Percentiles rank a stretch among this genome's conserved stretches.
phyloP scores from a whole-genome alignment of 2,797 vertebrate genomes.

The Sebastes hopkinsi region DNA sequence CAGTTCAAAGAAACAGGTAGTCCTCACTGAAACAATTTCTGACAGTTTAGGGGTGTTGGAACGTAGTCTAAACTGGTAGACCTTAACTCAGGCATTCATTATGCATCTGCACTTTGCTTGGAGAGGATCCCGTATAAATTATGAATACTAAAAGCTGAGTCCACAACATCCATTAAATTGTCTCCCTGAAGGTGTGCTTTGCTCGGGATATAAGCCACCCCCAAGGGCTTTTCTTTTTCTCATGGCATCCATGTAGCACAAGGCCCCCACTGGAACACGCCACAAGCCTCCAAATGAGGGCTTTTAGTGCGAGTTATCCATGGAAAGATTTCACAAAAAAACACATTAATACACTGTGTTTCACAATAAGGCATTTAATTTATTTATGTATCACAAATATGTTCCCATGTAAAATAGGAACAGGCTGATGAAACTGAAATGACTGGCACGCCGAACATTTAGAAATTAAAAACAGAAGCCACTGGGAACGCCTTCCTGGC shows the following conservation, averaged over 20 bases:
- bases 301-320: slow-evolving; percentile 21
- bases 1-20: slow-evolving; percentile 71
- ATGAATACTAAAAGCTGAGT: slow-evolving; percentile 88
- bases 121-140: slow-evolving; percentile 83
- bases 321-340: slow-evolving; percentile 11
- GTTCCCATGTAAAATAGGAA: slow-evolving; percentile 12
- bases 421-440: slow-evolving; percentile 21
- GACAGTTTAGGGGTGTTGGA: slow-evolving; percentile 77
- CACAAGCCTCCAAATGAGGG: slow-evolving; percentile 23
- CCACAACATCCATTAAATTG: slow-evolving; percentile 84
- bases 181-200: slow-evolving; percentile 73
- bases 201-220: slow-evolving; percentile 62
- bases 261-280: slow-evolving; percentile 39
- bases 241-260: slow-evolving; percentile 42
- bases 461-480: slow-evolving; percentile 48
- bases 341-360: not conserved
- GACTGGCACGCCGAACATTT: slow-evolving; percentile 18
- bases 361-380: not conserved
- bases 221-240: slow-evolving; percentile 48
- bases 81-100: slow-evolving; percentile 83
- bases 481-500: slow-evolving; percentile 42
- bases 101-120: slow-evolving; percentile 84
- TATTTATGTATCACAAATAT: not conserved
- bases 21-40: slow-evolving; percentile 57
- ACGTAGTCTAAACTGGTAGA: slow-evolving; percentile 76